Percentiles rank a stretch among this genome's conserved stretches.
Evolutionary conservation across 23 tunicate genomes (phyloP).

Genomic region (Corella eumyota): DNA sequence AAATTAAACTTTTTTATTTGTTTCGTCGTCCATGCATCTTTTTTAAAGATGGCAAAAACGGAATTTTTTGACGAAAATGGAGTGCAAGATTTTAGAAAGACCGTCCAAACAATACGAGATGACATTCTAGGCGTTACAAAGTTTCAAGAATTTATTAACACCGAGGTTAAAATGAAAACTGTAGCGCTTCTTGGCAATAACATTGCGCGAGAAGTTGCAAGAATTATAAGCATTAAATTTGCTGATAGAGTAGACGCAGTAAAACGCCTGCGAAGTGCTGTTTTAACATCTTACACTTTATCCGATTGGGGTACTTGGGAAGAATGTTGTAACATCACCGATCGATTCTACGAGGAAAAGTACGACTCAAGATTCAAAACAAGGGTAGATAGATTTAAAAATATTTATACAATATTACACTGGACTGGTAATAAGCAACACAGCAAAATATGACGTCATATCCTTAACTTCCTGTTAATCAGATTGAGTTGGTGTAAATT

Average conservation of each 20-base stretch:
- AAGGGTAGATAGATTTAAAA: too few species aligned
- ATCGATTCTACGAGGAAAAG: too few species aligned
- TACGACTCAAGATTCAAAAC: too few species aligned
- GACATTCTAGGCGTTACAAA: slow-evolving; percentile 26
- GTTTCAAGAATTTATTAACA: slow-evolving; percentile 27
- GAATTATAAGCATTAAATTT: slow-evolving; percentile 18
- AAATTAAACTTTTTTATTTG: too few species aligned
- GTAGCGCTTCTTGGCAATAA: slow-evolving; percentile 4
- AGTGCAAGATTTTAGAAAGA: slow-evolving; percentile 3
- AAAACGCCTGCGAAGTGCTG: slow-evolving; percentile 11
- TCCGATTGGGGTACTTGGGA: slow-evolving; percentile 6
- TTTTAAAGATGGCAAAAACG: too few species aligned
- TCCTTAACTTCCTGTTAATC: too few species aligned
- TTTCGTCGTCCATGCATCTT: too few species aligned
- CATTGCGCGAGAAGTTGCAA: slow-evolving; percentile 19
- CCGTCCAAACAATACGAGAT: slow-evolving; percentile 14
- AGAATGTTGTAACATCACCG: slow-evolving; percentile 37
- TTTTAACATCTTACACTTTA: slow-evolving; percentile 1
- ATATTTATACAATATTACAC: too few species aligned
- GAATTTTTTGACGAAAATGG: too few species aligned
- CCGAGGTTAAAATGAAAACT: slow-evolving; percentile 10
- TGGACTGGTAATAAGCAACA: too few species aligned
- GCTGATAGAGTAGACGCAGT: slow-evolving; percentile 25
- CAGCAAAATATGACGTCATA: too few species aligned
- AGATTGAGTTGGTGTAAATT: too few species aligned